phyloP scores from a whole-genome alignment of 2,888 invertebrate genomes.

The Protodeltote pygarga region DNA sequence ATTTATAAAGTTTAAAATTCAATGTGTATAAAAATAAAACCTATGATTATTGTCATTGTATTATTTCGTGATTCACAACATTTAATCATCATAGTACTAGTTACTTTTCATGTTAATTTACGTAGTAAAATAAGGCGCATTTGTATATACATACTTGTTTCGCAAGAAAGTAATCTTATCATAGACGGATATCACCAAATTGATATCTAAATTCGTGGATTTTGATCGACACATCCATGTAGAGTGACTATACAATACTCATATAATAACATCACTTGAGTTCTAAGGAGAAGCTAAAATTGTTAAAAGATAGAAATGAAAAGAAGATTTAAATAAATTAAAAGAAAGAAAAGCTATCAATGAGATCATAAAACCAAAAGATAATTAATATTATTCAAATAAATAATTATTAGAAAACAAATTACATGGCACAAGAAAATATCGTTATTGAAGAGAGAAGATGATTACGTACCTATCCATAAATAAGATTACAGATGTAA shows the following conservation, averaged over 20 bases:
- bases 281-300: conserved; percentile 5
- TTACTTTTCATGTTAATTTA: conserved; percentile 3
- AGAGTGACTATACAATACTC: not conserved
- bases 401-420: too few species aligned
- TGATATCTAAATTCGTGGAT: conserved; percentile 31
- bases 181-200: conserved; percentile 17
- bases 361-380: too few species aligned
- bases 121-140: conserved; percentile 11
- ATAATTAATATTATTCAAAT: too few species aligned
- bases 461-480: too few species aligned
- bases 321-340: conserved; percentile 2
- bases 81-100: conserved; percentile 2
- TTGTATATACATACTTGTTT: conserved; percentile 21
- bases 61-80: conserved; percentile 14
- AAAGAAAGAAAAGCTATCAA: too few species aligned
- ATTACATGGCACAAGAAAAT: too few species aligned
- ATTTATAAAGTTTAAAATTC: too few species aligned
- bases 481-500: too few species aligned
- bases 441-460: too few species aligned
- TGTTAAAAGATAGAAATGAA: not conserved
- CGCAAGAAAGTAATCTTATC: conserved; percentile 46
- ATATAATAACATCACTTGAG: conserved; percentile 9
- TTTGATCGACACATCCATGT: conserved; percentile 11
- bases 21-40: too few species aligned
- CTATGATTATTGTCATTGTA: too few species aligned